These are phyloP conservation scores for Eugnorisma glareosa DNA, from an alignment of 2,888 invertebrate genomes.

Conservation along the genomic window DNA sequence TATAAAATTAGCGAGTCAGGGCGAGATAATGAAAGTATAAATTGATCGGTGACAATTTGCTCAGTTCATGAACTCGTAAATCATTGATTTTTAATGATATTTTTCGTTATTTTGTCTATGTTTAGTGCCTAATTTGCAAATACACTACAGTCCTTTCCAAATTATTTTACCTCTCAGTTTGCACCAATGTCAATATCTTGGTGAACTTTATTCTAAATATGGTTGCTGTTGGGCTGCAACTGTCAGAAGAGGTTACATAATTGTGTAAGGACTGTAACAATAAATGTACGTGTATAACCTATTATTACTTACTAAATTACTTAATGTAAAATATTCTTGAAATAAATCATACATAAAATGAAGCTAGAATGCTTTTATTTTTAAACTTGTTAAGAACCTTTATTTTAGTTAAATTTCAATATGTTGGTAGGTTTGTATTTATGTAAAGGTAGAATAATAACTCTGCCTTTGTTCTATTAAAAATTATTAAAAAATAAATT, in stretches of 20 bases:
- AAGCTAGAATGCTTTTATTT: slow-evolving; percentile 44
- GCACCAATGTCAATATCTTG: not conserved
- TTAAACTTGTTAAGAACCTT: not conserved
- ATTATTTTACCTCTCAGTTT: not conserved
- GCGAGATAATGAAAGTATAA: slow-evolving; percentile 22
- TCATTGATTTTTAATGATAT: slow-evolving; percentile 28
- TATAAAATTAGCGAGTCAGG: not conserved
- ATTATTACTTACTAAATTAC: slow-evolving; percentile 62
- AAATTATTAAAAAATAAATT: too few species aligned
- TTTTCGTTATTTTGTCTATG: slow-evolving; percentile 42
- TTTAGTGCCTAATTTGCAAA: slow-evolving; percentile 48
- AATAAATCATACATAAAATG: slow-evolving; percentile 77
- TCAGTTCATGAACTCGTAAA: slow-evolving; percentile 43
- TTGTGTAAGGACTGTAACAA: slow-evolving; percentile 12
- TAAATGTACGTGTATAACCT: slow-evolving; percentile 57
- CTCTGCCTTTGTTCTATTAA: not conserved
- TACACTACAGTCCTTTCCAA: slow-evolving; percentile 32
- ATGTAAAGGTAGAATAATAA: not conserved
- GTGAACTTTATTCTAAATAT: not conserved
- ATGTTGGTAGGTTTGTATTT: not conserved
- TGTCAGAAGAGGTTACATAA: not conserved
- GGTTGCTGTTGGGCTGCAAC: not conserved
- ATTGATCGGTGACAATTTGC: slow-evolving; percentile 40
- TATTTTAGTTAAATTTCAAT: not conserved
- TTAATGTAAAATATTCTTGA: slow-evolving; percentile 76